Evolutionary conservation across 2,888 invertebrate genomes (phyloP).

Genomic region (Drosophila multiciliata): DNA sequence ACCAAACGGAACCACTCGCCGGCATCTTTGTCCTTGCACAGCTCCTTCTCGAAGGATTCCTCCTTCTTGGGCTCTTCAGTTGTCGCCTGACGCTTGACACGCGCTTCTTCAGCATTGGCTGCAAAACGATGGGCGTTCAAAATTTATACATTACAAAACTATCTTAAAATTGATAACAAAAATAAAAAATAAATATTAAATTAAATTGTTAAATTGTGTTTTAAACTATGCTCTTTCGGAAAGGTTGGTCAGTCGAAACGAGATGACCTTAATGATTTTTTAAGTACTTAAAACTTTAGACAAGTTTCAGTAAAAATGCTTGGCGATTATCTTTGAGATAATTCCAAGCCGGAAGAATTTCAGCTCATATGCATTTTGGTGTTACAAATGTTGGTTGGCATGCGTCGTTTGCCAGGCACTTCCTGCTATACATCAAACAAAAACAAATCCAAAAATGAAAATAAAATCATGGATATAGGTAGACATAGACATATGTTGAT

Average conservation of each 20-base stretch:
- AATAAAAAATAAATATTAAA: too few relatives aligned
- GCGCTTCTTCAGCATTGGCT: slow-evolving; percentile 73
- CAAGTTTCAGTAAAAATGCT: neutral
- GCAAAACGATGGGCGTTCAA: neutral
- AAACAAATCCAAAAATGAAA: slow-evolving; percentile 28
- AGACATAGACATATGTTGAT: slow-evolving; percentile 37
- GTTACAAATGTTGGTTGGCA: slow-evolving; percentile 65
- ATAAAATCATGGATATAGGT: slow-evolving; percentile 30
- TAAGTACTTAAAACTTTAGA: neutral
- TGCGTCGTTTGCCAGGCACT: slow-evolving; percentile 58
- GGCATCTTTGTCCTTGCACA: slow-evolving; percentile 97
- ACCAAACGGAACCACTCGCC: slow-evolving; percentile 97
- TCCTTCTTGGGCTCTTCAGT: slow-evolving; percentile 93
- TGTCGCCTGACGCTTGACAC: slow-evolving; percentile 90
- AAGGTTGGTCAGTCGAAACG: neutral
- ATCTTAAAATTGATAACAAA: neutral
- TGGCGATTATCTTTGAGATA: slow-evolving; percentile 9
- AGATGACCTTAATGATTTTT: neutral
- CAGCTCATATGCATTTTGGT: slow-evolving; percentile 37
- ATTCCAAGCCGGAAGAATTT: slow-evolving; percentile 74
- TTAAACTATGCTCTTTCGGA: neutral
- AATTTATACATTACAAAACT: neutral
- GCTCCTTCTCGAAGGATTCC: slow-evolving; percentile 94
- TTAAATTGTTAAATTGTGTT: too few relatives aligned
- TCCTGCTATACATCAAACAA: slow-evolving; percentile 64